These are phyloP conservation scores for Nemotelus pantherinus DNA, from an alignment of 2,888 invertebrate species.

Conservation along the genomic window DNA sequence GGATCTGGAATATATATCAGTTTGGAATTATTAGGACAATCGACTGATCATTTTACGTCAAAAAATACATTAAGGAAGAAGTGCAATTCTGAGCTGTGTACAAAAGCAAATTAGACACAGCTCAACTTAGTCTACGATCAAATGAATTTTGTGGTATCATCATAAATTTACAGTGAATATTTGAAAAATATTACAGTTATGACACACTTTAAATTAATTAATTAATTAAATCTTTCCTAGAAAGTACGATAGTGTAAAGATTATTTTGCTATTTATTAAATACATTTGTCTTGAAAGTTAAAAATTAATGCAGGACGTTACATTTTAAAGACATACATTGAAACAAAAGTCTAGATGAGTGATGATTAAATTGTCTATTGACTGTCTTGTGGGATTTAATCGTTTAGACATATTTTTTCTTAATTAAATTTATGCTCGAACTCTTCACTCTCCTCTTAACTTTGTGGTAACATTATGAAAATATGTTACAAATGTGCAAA, in stretches of 20 bases:
- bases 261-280: slow-evolving; percentile 7
- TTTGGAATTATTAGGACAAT: too few relatives aligned
- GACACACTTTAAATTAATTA: not conserved
- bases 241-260: slow-evolving; percentile 40
- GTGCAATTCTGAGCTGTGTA: too few relatives aligned
- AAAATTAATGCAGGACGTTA: not conserved
- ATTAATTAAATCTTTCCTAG: slow-evolving; percentile 42
- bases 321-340: not conserved
- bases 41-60: too few relatives aligned
- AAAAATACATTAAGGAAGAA: too few relatives aligned
- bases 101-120: too few relatives aligned
- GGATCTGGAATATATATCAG: too few relatives aligned
- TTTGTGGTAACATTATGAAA: too few relatives aligned
- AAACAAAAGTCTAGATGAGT: not conserved
- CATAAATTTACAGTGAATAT: too few relatives aligned
- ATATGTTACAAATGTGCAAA: too few relatives aligned
- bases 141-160: too few relatives aligned
- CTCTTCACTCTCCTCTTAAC: not conserved
- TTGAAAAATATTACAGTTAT: too few relatives aligned
- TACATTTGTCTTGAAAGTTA: not conserved
- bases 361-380: not conserved
- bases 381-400: not conserved
- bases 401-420: not conserved
- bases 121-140: too few relatives aligned
- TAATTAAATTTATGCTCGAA: not conserved